phyloP scores from a whole-genome alignment of 2,797 vertebrate species.

The Hybognathus amarus region DNA sequence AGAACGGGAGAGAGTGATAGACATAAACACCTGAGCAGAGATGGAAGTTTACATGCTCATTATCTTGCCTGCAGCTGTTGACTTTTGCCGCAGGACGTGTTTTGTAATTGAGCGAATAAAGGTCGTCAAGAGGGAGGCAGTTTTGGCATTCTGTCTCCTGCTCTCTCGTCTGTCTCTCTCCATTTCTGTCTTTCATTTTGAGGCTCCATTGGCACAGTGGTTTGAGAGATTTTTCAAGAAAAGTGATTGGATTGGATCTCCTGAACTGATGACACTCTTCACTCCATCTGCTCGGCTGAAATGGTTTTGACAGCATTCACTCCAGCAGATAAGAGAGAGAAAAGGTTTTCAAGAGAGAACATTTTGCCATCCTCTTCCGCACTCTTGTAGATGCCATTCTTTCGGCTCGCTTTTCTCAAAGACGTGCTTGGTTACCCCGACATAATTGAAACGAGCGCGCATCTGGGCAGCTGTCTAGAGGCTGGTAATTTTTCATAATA shows the following conservation, averaged over 20 bases:
- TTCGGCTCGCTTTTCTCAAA: constrained; percentile 22
- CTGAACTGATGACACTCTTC: constrained; percentile 51
- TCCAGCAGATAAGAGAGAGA: constrained; percentile 50
- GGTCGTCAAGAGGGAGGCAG: constrained; percentile 56
- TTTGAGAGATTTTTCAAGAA: constrained; percentile 59
- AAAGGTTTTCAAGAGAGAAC: constrained; percentile 39
- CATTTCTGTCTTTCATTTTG: neutral
- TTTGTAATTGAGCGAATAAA: constrained; percentile 72
- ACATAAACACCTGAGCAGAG: constrained; percentile 43
- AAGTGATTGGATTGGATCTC: constrained; percentile 61
- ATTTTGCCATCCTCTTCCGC: constrained; percentile 20
- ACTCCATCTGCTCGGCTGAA: constrained; percentile 45
- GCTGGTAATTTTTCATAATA: constrained; percentile 68
- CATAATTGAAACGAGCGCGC: constrained; percentile 68
- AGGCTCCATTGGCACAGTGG: constrained; percentile 38
- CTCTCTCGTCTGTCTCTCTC: constrained; percentile 10
- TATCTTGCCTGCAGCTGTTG: constrained; percentile 63
- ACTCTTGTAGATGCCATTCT: constrained; percentile 27
- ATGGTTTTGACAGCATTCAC: constrained; percentile 59
- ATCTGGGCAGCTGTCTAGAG: constrained; percentile 65
- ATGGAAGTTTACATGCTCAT: constrained; percentile 52
- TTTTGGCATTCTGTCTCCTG: constrained; percentile 52
- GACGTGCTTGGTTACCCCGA: constrained; percentile 56
- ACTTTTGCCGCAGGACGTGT: constrained; percentile 69
- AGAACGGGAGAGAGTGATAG: constrained; percentile 27